Evolutionary conservation across 2,797 vertebrate genomes (phyloP).

Genomic region (Gobio occitaniae): DNA sequence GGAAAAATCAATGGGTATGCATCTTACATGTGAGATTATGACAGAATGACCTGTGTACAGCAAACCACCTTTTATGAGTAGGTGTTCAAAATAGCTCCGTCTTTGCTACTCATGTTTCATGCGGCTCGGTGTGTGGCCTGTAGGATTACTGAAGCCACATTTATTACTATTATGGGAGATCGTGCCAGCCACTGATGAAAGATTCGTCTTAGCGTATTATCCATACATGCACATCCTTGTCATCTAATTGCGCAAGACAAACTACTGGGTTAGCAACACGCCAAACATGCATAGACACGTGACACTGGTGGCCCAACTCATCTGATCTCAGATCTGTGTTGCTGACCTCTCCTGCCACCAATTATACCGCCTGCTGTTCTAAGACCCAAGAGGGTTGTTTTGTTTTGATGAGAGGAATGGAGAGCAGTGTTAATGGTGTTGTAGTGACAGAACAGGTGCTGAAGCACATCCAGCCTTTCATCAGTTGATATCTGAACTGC

Average conservation of each 20-base stretch:
- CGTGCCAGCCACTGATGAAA: slow-evolving; percentile 28
- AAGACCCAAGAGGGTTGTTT: slow-evolving; percentile 30
- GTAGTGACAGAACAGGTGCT: slow-evolving; percentile 41
- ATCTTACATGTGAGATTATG: not conserved
- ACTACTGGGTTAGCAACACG: slow-evolving; percentile 31
- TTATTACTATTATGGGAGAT: slow-evolving; percentile 27
- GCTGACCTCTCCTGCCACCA: slow-evolving; percentile 27
- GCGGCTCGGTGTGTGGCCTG: not conserved
- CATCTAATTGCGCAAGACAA: slow-evolving; percentile 36
- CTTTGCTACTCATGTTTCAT: slow-evolving; percentile 6
- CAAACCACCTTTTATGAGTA: slow-evolving; percentile 26
- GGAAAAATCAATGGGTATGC: not conserved
- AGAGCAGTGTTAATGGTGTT: slow-evolving; percentile 35
- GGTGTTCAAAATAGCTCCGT: slow-evolving; percentile 12
- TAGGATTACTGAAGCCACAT: slow-evolving; percentile 9
- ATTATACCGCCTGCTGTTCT: slow-evolving; percentile 26
- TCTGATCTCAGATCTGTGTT: slow-evolving; percentile 20
- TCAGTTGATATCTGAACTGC: slow-evolving; percentile 20
- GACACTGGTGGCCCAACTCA: not conserved
- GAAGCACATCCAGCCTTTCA: slow-evolving; percentile 36
- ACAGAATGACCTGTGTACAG: not conserved
- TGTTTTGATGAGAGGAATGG: slow-evolving; percentile 57
- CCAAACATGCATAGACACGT: slow-evolving; percentile 8
- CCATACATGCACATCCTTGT: slow-evolving; percentile 8
- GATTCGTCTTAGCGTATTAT: not conserved